These are phyloP conservation scores for Nysson spinosus DNA, from an alignment of 2,888 invertebrate genomes.

Conservation along the genomic window DNA sequence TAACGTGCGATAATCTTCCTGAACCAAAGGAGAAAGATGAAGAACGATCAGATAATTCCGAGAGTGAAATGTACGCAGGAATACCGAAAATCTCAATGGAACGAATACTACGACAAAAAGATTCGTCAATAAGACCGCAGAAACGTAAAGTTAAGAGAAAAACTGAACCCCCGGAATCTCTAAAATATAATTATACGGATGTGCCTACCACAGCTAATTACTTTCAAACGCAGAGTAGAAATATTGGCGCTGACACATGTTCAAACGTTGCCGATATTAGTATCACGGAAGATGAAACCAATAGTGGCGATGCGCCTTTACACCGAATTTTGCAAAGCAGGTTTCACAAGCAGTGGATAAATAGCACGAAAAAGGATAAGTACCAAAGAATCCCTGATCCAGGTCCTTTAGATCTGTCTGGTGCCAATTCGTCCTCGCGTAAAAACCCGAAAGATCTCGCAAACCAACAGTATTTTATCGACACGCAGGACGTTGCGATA, in stretches of 20 bases:
- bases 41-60: slow-evolving; percentile 30
- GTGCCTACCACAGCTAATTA: not conserved
- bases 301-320: too few relatives aligned
- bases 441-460: too few relatives aligned
- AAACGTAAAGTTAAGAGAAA: slow-evolving; percentile 27
- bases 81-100: slow-evolving; percentile 51
- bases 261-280: slow-evolving; percentile 57
- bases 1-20: not conserved
- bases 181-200: not conserved
- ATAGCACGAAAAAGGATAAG: too few relatives aligned
- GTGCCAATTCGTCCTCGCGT: too few relatives aligned
- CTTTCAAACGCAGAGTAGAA: too few relatives aligned
- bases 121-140: not conserved
- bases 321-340: too few relatives aligned
- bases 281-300: slow-evolving; percentile 57
- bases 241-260: not conserved
- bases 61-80: slow-evolving; percentile 60
- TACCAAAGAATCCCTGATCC: too few relatives aligned
- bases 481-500: too few relatives aligned
- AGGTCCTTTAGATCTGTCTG: too few relatives aligned
- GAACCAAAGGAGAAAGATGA: not conserved
- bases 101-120: slow-evolving; percentile 25
- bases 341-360: too few relatives aligned
- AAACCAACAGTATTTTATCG: too few relatives aligned
- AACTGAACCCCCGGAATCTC: not conserved